These are phyloP conservation scores for Octodon degus DNA, from an alignment of 2,113 vertebrate genomes.

Conservation along the genomic window DNA sequence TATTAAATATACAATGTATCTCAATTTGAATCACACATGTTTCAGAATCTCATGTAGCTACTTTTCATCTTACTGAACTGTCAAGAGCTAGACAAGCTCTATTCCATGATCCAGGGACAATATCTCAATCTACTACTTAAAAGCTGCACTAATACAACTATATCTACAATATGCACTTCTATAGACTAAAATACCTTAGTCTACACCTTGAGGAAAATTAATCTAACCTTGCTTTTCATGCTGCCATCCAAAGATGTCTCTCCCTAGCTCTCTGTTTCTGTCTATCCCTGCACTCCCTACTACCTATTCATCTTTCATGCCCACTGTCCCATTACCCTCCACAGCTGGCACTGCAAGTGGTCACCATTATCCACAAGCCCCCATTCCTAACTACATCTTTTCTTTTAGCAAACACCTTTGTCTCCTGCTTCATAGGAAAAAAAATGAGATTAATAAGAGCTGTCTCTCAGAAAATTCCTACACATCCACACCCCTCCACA, in stretches of 20 bases:
- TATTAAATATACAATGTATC: background rate
- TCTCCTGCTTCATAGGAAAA: background rate
- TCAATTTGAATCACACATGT: background rate
- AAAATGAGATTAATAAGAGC: background rate
- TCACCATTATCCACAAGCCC: background rate
- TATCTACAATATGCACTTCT: background rate
- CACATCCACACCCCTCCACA: no score
- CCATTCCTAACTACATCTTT: background rate
- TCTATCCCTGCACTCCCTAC: background rate
- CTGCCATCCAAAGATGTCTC: background rate
- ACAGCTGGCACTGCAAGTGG: background rate
- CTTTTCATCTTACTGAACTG: no score
- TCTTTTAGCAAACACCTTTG: background rate
- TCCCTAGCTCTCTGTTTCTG: no score
- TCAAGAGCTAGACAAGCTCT: background rate
- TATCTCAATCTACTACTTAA: background rate
- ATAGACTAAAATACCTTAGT: background rate
- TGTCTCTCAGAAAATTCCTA: background rate
- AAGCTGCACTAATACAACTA: background rate
- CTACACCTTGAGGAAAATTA: background rate
- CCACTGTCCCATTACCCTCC: background rate
- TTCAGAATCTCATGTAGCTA: background rate
- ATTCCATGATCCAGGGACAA: background rate
- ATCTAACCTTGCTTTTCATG: background rate
- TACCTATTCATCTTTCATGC: background rate